phyloP scores from a whole-genome alignment of 2,797 vertebrate genomes.

The Lepilemur septentrionalis region DNA sequence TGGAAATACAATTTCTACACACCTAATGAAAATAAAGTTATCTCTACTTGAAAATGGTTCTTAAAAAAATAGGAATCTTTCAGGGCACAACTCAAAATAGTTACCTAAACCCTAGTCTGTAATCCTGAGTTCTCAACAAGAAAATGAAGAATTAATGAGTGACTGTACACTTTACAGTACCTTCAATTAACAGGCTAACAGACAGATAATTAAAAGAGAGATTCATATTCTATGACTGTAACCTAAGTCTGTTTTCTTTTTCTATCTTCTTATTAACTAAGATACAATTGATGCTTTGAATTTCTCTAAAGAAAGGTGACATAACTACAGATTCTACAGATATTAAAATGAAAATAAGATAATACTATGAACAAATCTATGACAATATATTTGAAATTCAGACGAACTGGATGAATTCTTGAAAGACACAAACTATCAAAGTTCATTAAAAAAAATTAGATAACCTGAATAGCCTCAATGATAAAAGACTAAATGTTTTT shows the following conservation, averaged over 20 bases:
- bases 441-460: background rate
- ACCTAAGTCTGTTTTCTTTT: slow-evolving; percentile 42
- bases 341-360: background rate
- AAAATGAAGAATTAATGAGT: slow-evolving; percentile 45
- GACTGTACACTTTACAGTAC: background rate
- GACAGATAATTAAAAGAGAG: slow-evolving; percentile 33
- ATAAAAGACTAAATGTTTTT: background rate
- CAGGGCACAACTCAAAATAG: slow-evolving; percentile 1
- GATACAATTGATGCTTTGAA: slow-evolving; percentile 35
- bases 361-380: background rate
- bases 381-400: background rate
- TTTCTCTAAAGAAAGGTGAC: background rate
- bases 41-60: slow-evolving; percentile 28
- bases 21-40: slow-evolving; percentile 47
- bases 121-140: background rate
- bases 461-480: background rate
- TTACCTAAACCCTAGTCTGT: slow-evolving; percentile 41
- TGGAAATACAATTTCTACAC: slow-evolving; percentile 24
- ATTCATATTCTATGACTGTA: background rate
- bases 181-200: background rate
- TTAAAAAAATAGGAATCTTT: slow-evolving; percentile 49
- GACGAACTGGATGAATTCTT: background rate
- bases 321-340: background rate
- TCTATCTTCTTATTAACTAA: slow-evolving; percentile 36
- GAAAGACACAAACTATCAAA: background rate